phyloP scores from a whole-genome alignment of 2,797 vertebrate genomes.

The Chrysocyon brachyurus region DNA sequence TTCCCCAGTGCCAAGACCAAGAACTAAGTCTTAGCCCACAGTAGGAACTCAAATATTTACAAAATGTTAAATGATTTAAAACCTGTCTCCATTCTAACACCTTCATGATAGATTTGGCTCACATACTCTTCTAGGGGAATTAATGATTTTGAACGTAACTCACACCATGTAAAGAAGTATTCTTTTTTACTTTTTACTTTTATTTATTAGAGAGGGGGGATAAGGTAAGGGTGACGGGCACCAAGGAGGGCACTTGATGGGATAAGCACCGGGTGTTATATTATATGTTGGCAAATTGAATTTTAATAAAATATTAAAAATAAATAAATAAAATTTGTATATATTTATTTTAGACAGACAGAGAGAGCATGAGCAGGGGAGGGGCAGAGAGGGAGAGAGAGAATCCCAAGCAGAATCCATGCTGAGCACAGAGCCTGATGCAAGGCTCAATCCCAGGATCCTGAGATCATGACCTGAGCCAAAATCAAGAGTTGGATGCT shows the following conservation, averaged over 20 bases:
- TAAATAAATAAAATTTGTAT: no score
- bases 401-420: not conserved
- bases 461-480: not conserved
- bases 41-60: conserved; percentile 8
- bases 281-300: no score
- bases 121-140: not conserved
- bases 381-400: not conserved
- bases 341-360: not conserved
- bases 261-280: no score
- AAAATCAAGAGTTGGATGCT: no score
- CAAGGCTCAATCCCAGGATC: not conserved
- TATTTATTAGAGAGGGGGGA: not conserved
- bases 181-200: not conserved
- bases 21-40: not conserved
- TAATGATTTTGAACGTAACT: not conserved
- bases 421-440: not conserved
- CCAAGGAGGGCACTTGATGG: no score
- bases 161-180: not conserved
- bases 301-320: no score
- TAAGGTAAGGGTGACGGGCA: no score
- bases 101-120: conserved; percentile 18
- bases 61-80: conserved; percentile 34
- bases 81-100: not conserved
- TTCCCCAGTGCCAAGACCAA: not conserved
- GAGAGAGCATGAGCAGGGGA: not conserved